These are phyloP conservation scores for Caerostris extrusa DNA, from an alignment of 1,140 invertebrate species.

Conservation along the genomic window DNA sequence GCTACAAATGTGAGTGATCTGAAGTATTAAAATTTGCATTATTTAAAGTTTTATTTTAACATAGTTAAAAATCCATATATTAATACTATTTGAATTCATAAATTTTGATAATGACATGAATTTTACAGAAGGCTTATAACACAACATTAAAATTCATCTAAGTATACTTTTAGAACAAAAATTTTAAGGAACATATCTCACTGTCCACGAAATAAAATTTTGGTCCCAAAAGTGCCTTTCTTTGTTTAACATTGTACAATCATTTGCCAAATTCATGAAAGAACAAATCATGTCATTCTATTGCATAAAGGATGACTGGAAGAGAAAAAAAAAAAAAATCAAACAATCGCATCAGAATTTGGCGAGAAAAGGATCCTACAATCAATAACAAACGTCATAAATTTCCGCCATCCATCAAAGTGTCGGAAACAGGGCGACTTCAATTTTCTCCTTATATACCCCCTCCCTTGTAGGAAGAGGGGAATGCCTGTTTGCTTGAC, in stretches of 20 bases:
- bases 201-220: too few species aligned
- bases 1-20: too few species aligned
- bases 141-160: too few species aligned
- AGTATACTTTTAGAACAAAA: too few species aligned
- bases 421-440: constrained; percentile 40
- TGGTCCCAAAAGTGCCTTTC: background rate
- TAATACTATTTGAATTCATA: too few species aligned
- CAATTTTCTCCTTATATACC: constrained; percentile 46
- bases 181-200: too few species aligned
- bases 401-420: constrained; percentile 49
- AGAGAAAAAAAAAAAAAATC: background rate
- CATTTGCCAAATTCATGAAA: background rate
- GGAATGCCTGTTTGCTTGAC: background rate
- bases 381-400: constrained; percentile 58
- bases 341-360: background rate
- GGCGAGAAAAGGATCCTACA: background rate
- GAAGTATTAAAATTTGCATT: too few species aligned
- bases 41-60: too few species aligned
- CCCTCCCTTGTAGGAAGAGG: background rate
- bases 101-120: too few species aligned
- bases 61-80: too few species aligned
- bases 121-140: too few species aligned
- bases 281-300: background rate
- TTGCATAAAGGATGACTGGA: background rate
- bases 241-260: background rate